These are phyloP conservation scores for Scrobipalpa atriplicella DNA, from an alignment of 2,888 invertebrate species.

Conservation along the genomic window DNA sequence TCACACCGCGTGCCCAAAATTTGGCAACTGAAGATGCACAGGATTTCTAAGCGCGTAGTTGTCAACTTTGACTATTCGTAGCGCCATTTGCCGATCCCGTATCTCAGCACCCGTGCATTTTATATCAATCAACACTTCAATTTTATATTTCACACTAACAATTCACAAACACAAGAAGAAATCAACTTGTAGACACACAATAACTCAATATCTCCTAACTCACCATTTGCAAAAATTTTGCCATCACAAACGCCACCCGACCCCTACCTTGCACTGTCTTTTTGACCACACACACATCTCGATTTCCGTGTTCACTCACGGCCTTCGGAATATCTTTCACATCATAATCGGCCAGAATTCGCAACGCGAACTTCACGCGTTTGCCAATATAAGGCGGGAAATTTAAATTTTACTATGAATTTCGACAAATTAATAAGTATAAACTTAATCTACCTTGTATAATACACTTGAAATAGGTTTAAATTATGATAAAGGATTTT, in stretches of 20 bases:
- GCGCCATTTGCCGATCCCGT: slow-evolving; percentile 82
- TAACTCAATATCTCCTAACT: slow-evolving; percentile 83
- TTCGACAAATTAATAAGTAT: background rate
- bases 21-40: slow-evolving; percentile 67
- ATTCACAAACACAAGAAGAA: slow-evolving; percentile 71
- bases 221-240: slow-evolving; percentile 90
- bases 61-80: slow-evolving; percentile 82
- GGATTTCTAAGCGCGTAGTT: slow-evolving; percentile 81
- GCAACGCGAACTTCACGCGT: slow-evolving; percentile 83
- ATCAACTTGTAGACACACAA: slow-evolving; percentile 61
- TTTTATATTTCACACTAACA: slow-evolving; percentile 66
- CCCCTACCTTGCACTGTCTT: slow-evolving; percentile 89
- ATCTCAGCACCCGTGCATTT: slow-evolving; percentile 75
- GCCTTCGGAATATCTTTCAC: slow-evolving; percentile 86
- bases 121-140: slow-evolving; percentile 71
- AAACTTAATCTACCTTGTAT: background rate
- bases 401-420: slow-evolving; percentile 66
- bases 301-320: slow-evolving; percentile 85
- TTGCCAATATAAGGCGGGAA: slow-evolving; percentile 71
- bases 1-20: slow-evolving; percentile 71
- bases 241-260: slow-evolving; percentile 91
- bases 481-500: background rate
- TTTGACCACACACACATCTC: slow-evolving; percentile 84
- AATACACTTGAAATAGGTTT: background rate
- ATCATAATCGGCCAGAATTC: slow-evolving; percentile 84